These are phyloP conservation scores for Eledone cirrhosa DNA, from an alignment of 2,888 invertebrate genomes.

Conservation along the genomic window DNA sequence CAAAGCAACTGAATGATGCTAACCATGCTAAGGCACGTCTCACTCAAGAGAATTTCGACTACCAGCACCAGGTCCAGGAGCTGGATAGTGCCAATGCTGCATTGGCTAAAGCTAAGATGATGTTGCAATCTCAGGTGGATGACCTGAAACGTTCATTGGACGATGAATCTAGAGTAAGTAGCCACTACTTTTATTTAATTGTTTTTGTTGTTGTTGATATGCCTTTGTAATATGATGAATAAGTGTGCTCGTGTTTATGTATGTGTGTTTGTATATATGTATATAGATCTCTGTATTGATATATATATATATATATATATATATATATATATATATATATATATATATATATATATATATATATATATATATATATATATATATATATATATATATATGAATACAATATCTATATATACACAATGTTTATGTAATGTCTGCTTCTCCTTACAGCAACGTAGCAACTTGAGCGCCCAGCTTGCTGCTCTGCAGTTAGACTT, in stretches of 20 bases:
- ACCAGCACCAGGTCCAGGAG: slow-evolving; percentile 83
- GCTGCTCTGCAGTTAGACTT: slow-evolving; percentile 63
- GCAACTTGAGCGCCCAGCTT: slow-evolving; percentile 61
- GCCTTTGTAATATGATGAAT: too few species aligned
- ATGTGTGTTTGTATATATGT: too few species aligned
- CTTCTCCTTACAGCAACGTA: slow-evolving; percentile 55
- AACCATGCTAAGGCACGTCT: slow-evolving; percentile 81
- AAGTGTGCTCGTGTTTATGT: too few species aligned
- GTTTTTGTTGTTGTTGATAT: too few species aligned
- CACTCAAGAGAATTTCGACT: slow-evolving; percentile 76
- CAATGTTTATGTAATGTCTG: not conserved
- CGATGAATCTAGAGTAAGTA: slow-evolving; percentile 63
- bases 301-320: too few species aligned
- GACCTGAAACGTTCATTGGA: slow-evolving; percentile 64
- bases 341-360: too few species aligned
- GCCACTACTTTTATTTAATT: too few species aligned
- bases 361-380: not conserved
- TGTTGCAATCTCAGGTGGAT: slow-evolving; percentile 60
- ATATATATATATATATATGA: not conserved
- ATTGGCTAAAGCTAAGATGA: slow-evolving; percentile 84
- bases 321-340: too few species aligned
- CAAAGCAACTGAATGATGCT: slow-evolving; percentile 75
- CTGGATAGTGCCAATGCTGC: slow-evolving; percentile 95
- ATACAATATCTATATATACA: not conserved
- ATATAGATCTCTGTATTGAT: too few species aligned